phyloP scores from a whole-genome alignment of 2,113 vertebrate genomes.

The Polypterus bichir region DNA sequence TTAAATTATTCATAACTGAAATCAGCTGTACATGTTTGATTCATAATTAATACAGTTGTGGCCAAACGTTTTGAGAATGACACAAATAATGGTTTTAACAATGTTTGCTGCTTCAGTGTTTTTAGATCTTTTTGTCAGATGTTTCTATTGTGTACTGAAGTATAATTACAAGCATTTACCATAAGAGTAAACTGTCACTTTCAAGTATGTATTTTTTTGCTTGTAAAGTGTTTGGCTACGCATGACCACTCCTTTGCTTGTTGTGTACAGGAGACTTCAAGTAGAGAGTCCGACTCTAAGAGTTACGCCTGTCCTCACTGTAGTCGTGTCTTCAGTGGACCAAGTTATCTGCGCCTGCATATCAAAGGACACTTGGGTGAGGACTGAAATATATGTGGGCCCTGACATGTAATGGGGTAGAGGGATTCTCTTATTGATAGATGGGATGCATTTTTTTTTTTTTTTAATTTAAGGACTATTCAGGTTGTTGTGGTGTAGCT shows the following conservation, averaged over 20 bases:
- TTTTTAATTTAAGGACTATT: too few species aligned
- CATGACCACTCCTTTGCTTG: not conserved
- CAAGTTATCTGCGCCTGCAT: slow-evolving; percentile 70
- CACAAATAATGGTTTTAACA: too few species aligned
- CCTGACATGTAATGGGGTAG: not conserved
- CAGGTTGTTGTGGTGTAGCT: not conserved
- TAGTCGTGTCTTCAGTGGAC: slow-evolving; percentile 64
- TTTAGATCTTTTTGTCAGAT: too few species aligned
- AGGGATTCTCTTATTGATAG: not conserved
- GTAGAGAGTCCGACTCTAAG: slow-evolving; percentile 36
- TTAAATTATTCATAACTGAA: too few species aligned
- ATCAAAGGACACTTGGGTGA: slow-evolving; percentile 76
- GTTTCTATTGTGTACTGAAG: too few species aligned
- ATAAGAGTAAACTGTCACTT: not conserved
- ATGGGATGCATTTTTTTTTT: not conserved
- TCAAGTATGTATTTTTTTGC: slow-evolving; percentile 1
- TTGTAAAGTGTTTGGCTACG: not conserved
- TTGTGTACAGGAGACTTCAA: slow-evolving; percentile 35
- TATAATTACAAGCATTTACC: too few species aligned
- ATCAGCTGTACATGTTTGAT: too few species aligned
- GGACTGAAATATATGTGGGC: not conserved
- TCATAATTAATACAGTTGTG: too few species aligned
- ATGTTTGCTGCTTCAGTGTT: too few species aligned
- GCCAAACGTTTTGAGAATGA: too few species aligned
- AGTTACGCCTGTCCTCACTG: slow-evolving; percentile 71